Evolutionary conservation across 2,888 invertebrate genomes (phyloP).

Genomic region (Netelia melanura): DNA sequence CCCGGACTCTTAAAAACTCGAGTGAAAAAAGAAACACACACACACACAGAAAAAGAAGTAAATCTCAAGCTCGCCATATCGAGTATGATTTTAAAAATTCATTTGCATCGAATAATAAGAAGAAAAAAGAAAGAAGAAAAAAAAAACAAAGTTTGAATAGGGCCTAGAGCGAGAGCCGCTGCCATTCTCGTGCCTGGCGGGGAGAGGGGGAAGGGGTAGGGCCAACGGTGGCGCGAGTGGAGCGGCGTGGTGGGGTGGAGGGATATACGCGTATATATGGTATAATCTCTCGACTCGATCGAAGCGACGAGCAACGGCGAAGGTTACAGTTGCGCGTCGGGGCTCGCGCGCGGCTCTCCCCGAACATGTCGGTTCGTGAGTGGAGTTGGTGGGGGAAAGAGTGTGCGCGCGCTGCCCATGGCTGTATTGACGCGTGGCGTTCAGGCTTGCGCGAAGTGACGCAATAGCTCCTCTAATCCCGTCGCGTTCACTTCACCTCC

Average conservation of each 20-base stretch:
- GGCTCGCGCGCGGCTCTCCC: constrained; percentile 73
- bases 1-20: constrained; percentile 16
- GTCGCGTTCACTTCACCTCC: constrained; percentile 25
- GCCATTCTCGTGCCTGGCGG: neutral
- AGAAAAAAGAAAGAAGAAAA: neutral
- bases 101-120: neutral
- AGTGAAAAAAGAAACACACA: neutral
- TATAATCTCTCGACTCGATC: constrained; percentile 52
- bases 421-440: constrained; percentile 82
- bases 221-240: neutral
- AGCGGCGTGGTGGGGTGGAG: neutral
- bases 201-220: neutral
- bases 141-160: constrained; percentile 20
- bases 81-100: neutral
- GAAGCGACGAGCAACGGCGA: constrained; percentile 77
- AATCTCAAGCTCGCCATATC: neutral
- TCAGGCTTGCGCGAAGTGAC: constrained; percentile 83
- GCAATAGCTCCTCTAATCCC: constrained; percentile 74
- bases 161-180: neutral
- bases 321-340: constrained; percentile 75
- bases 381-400: constrained; percentile 26
- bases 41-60: too few species aligned
- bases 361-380: constrained; percentile 7
- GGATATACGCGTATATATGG: constrained; percentile 28
- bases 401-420: constrained; percentile 61